Conservation (phyloP, 2,888 invertebrate species). For the Marasmarcha lunaedactyla region DNA sequence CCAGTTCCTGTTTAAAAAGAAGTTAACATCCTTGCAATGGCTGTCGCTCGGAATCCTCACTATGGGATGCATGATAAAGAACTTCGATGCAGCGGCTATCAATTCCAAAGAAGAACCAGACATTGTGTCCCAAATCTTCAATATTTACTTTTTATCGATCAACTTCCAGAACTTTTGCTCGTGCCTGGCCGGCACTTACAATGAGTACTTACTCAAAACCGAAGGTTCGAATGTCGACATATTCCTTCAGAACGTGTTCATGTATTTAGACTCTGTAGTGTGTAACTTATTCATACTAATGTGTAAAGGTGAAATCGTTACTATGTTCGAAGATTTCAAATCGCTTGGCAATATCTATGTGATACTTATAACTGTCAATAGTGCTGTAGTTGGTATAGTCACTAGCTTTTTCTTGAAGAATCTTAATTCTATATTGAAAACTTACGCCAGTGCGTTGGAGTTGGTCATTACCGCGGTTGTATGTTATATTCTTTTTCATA, state of each 20-base stretch:
- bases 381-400: slow-evolving; percentile 91
- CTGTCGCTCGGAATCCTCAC: slow-evolving; percentile 88
- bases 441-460: slow-evolving; percentile 94
- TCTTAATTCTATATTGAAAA: slow-evolving; percentile 94
- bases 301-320: slow-evolving; percentile 73
- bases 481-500: slow-evolving; percentile 87
- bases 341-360: slow-evolving; percentile 77
- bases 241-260: slow-evolving; percentile 93
- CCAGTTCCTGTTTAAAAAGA: slow-evolving; percentile 88
- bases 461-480: slow-evolving; percentile 90
- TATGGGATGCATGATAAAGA: slow-evolving; percentile 91
- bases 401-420: slow-evolving; percentile 94
- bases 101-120: slow-evolving; percentile 28
- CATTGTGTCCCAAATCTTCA: slow-evolving; percentile 53
- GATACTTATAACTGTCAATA: slow-evolving; percentile 86
- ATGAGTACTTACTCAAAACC: slow-evolving; percentile 92
- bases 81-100: slow-evolving; percentile 71
- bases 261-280: slow-evolving; percentile 95
- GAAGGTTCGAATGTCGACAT: slow-evolving; percentile 87
- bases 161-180: slow-evolving; percentile 89
- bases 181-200: slow-evolving; percentile 95
- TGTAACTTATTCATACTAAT: slow-evolving; percentile 84
- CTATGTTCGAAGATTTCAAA: slow-evolving; percentile 70
- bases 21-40: slow-evolving; percentile 87
- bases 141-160: slow-evolving; percentile 74